Base-by-base conservation (phyloP, 2,888 invertebrate species). In the Eupeodes latifasciatus region DNA sequence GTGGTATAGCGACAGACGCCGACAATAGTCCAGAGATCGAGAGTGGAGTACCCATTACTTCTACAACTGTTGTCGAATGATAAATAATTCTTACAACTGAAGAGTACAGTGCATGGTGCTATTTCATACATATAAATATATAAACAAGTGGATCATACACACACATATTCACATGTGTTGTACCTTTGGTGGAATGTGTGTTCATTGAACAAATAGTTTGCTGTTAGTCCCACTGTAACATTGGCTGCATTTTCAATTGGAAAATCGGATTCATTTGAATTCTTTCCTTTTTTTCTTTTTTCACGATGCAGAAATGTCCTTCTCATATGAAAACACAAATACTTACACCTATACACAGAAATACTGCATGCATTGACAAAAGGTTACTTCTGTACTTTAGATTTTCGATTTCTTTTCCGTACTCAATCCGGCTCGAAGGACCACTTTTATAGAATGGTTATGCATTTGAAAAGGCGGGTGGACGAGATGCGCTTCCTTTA, bases 161-260 rank as follows among this genome's bases (percentile, higher is more conserved):
- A 19, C 16, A 55, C 53, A n/a, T n/a, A n/a, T n/a, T n/a, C n/a
- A 55, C 55, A 19, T 51, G n/a, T 47, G 11, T 64, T 4, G 40
- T 40, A 40, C 5, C 44, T 72, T 57, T 59, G 51, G 57, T 67
- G 11, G 55, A 53, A 71, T 64, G 19, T 77, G n/a, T 62, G 77
- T 78, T 77, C 81, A 81, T 88, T 88, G 85, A 81, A 81, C 85
- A 88, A 88, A 88, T 88, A 88, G 88, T 88, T 81, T 88, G 67
- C 85, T 88, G 85, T 88, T 85, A 75, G 81, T 85, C 78, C 71
- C 77, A 57, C n/a, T 61, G 80, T 81, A 81, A 85, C 85, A 88
- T 81, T 88, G 88, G 88, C 85, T 88, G 88, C 84, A 88, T 88
- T 88, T 88, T 85, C 88, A 88, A 88, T 88, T 88, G 88, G 88